These are phyloP conservation scores for Heliconius cydno DNA, from an alignment of 2,888 invertebrate genomes.

Conservation along the genomic window DNA sequence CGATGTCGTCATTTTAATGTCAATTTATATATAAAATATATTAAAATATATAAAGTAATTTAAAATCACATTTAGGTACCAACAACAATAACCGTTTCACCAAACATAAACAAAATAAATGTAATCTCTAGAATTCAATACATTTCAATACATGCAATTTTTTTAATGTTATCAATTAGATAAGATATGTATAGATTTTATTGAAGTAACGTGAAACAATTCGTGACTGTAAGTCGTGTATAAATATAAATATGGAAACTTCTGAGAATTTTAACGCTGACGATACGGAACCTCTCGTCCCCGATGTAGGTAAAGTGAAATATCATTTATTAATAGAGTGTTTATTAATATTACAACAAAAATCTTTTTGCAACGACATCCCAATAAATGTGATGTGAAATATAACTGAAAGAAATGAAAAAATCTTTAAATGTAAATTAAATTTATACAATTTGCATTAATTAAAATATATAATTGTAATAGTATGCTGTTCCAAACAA, in stretches of 20 bases:
- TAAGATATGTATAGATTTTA: conserved; percentile 22
- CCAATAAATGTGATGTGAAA: not conserved
- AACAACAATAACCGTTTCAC: not conserved
- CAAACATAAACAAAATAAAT: not conserved
- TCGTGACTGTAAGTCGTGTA: conserved; percentile 7
- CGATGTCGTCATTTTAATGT: too few relatives aligned
- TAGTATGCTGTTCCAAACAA: not conserved
- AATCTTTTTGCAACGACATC: not conserved
- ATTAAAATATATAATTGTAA: not conserved
- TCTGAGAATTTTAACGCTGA: conserved; percentile 46
- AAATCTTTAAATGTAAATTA: not conserved
- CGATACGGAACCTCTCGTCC: conserved; percentile 59
- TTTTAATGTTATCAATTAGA: conserved; percentile 6
- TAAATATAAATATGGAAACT: conserved; percentile 15
- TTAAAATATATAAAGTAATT: too few relatives aligned
- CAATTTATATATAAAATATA: too few relatives aligned
- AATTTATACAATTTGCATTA: not conserved
- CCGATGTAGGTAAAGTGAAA: conserved; percentile 45
- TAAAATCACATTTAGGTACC: not conserved
- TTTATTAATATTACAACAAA: not conserved
- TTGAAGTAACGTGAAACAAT: conserved; percentile 4
- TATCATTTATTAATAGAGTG: not conserved
- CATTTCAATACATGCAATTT: not conserved
- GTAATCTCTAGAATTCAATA: not conserved
- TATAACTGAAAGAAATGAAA: not conserved